These are phyloP conservation scores for Therioaphis trifolii DNA, from an alignment of 2,888 invertebrate genomes.

Conservation along the genomic window DNA sequence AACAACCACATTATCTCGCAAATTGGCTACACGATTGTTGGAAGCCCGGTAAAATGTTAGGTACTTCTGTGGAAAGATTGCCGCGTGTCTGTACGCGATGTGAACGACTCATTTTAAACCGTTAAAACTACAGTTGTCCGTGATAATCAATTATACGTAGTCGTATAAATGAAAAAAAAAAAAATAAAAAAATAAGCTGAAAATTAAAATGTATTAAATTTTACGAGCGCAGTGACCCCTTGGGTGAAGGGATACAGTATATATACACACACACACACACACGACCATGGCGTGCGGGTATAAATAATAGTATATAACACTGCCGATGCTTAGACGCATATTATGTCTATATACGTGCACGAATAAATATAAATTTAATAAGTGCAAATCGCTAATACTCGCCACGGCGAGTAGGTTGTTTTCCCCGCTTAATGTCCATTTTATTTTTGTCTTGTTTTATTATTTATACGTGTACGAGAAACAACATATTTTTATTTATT, in stretches of 20 bases:
- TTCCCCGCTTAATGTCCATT: neutral
- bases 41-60: neutral
- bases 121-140: neutral
- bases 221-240: constrained; percentile 41
- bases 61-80: neutral
- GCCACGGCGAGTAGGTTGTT: constrained; percentile 14
- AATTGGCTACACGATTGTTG: neutral
- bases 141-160: constrained; percentile 29
- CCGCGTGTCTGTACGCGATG: neutral
- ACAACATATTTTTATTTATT: neutral
- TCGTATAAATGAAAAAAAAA: neutral
- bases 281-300: neutral
- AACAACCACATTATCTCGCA: neutral
- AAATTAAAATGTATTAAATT: constrained; percentile 25
- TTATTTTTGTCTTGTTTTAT: constrained; percentile 27
- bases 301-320: neutral
- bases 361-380: neutral
- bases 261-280: too few species aligned
- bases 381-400: constrained; percentile 25
- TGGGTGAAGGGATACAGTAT: constrained; percentile 12
- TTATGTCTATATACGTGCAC: neutral
- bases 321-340: neutral
- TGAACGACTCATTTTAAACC: neutral
- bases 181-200: constrained; percentile 10
- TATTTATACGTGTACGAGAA: neutral